Evolutionary conservation across 2,888 invertebrate species (phyloP), one percentile per base, ranked within the genome.

Genomic region (Xanthorhoe spadicearia): DNA sequence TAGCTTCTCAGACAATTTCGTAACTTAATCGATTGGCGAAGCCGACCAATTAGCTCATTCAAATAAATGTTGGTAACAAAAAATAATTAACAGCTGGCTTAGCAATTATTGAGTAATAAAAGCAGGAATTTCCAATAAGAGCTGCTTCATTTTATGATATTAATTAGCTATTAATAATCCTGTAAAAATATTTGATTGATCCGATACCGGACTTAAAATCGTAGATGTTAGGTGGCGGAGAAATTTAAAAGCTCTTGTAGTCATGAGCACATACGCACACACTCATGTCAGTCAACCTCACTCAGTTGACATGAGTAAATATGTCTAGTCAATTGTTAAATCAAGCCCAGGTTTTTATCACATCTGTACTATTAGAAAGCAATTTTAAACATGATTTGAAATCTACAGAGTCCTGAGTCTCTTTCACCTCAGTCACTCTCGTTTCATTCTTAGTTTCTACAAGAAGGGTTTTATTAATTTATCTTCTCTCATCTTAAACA

Each of bases 31-130:
- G 53, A 46, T 53, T 61, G 60, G 17, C 53, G 52, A 48, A 13
- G 53, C 53, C 46, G 60, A 52, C 60, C 46, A 61, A 61, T 55
- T 62, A 56, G 55, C 17, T 50, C 15, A 61, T 61, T 61, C 58
- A 15, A 55, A 38, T 23, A 17, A 61, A 49, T 54, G 43, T 50
- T 50, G 10, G n/a, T 38, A 56, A 50, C 19, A 46, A 54, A 49
- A 19, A 55, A 61, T 54, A 54, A 61, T 49, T 10, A 54, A 35
- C 49, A 43, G 51, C 35, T 49, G 49, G 7, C 49, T 54, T 6
- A 15, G 61, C 61, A 61, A 54, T 54, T 15, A 54, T 59, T 43
- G 38, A 54, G 54, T 49, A 49, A 54, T 54, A 1, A 54, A 48
- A 32, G 8, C 53, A 19, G 17, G 23, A 51, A 61, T 46, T 35